Conservation (phyloP, 2,797 vertebrate species). For the Sciurus vulgaris region DNA sequence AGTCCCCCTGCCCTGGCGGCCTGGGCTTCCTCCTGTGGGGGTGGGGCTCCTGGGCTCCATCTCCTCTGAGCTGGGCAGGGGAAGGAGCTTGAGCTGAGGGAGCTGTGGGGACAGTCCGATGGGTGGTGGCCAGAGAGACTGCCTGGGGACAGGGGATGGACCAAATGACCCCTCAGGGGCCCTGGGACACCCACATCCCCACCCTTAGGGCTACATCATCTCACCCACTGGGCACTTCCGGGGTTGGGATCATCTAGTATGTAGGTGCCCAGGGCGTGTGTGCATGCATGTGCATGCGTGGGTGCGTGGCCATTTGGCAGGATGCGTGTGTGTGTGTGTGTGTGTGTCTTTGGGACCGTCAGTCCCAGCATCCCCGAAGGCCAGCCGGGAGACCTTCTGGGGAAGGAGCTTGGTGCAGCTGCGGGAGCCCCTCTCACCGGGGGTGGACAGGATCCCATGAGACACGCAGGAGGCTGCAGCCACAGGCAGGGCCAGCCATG, state of each 20-base stretch:
- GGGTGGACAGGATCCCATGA: neutral
- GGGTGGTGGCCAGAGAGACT: neutral
- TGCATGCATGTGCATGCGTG: neutral
- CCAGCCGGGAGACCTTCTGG: neutral
- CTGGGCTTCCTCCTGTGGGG: neutral
- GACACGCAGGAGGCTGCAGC: neutral
- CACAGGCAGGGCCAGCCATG: neutral
- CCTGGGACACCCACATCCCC: neutral
- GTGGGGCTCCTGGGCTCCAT: neutral
- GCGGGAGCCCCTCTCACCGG: neutral
- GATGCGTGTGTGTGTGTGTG: neutral
- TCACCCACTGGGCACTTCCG: neutral
- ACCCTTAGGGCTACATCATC: neutral
- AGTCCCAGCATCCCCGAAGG: neutral
- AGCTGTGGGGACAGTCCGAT: neutral
- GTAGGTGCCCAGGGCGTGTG: neutral
- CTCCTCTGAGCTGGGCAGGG: neutral
- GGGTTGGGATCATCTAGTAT: neutral
- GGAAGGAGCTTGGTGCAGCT: neutral
- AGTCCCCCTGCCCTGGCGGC: too few species aligned
- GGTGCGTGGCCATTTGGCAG: neutral
- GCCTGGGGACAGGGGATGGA: neutral
- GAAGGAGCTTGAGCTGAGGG: neutral
- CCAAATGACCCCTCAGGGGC: neutral
- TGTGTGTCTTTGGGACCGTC: neutral